Evolutionary conservation across 2,797 vertebrate genomes (phyloP).

Genomic region (Anisognathus igniventris): DNA sequence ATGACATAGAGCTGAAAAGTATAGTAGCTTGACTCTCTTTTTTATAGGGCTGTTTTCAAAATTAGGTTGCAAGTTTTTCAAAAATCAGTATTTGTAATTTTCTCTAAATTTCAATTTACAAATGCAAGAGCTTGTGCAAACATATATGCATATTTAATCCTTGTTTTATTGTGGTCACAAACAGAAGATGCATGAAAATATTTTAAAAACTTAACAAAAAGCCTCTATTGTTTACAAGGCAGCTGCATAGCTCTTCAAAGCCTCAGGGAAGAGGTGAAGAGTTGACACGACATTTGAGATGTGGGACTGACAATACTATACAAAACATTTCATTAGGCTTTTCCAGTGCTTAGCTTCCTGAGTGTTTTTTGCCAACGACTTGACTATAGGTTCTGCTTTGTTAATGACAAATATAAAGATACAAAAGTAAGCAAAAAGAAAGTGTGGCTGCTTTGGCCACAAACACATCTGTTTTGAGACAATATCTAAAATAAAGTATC

Average conservation of each 20-base stretch:
- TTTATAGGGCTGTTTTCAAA: not conserved
- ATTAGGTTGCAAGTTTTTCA: not conserved
- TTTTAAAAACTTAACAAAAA: not conserved
- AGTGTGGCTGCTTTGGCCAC: not conserved
- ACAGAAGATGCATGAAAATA: not conserved
- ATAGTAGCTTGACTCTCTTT: not conserved
- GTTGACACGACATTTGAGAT: rapidly evolving
- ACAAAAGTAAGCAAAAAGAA: not conserved
- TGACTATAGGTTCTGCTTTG: not conserved
- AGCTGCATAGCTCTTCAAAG: not conserved
- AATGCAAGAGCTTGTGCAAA: not conserved
- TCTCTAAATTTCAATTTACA: not conserved
- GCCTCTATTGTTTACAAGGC: not conserved
- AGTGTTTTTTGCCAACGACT: not conserved
- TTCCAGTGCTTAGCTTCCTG: not conserved
- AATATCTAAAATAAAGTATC: not conserved
- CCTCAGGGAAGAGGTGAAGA: not conserved
- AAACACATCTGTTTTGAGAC: not conserved
- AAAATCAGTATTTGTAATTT: not conserved
- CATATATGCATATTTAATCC: not conserved
- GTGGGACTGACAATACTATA: not conserved
- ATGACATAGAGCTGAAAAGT: not conserved
- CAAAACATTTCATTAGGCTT: not conserved
- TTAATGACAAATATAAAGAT: not conserved
- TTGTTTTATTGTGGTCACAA: not conserved